Base-by-base conservation (phyloP, 2,113 vertebrate genomes). In the Hylia prasina region DNA sequence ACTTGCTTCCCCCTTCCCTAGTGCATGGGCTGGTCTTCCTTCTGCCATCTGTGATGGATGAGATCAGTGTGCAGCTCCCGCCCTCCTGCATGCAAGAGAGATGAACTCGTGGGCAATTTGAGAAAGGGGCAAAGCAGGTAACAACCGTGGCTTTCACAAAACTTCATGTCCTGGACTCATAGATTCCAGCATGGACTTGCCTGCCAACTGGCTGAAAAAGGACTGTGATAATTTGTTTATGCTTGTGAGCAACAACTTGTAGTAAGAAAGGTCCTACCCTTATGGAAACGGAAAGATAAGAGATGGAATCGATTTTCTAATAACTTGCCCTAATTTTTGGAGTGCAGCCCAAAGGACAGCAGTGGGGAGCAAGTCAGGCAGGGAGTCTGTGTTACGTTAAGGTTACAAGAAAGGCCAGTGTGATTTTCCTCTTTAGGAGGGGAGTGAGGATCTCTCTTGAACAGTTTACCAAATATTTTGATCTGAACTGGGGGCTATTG, bases 11-110 rank as follows among this genome's bases (percentile, higher is more conserved):
- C 5, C n/a, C 20, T 85, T 93, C 66, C 72, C 40, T 33, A 44
- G 68, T 2, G 4, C 58, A 61, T 65, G 81, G 87, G 81, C 84
- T 80, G 84, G 71, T 88, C 71, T 80, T 89, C 83, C 44, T 90
- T 68, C 79, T 8, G 4, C 81, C 68, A 44, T 80, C 94, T 92
- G 78, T 90, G 87, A 72, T 63, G 40, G 70, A 89, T 91, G 88
- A 93, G 76, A 73, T 93, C 92, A 93, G 57, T 17, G 22, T 53
- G 48, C 65, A 82, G 68, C 40, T 96, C 80, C 86, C 18, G 0
- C 81, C 63, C 63, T 91, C 28, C 61, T 80, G 66, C 78, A 70
- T 7, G 6, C 56, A 48, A 39, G 78, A 86, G 15, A 71, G 35
- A 45, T 9, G 6, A 30, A 24, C 15, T 68, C 0, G 1, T 56